Evolutionary conservation across 2,888 invertebrate genomes (phyloP), one percentile per base, ranked within the genome.

Genomic region (Tromatobia lineatoria): DNA sequence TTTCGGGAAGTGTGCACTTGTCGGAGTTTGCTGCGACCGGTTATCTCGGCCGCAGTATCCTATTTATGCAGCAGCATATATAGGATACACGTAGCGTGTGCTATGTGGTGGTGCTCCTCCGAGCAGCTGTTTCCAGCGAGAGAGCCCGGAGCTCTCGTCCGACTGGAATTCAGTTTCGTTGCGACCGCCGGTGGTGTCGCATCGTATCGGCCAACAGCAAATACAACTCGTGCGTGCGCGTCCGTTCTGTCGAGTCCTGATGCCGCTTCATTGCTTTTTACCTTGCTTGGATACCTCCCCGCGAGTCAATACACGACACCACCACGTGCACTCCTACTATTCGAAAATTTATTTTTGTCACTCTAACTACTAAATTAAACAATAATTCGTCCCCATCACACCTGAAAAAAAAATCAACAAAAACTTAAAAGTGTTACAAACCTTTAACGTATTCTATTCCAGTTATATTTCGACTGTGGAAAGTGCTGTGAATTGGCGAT

Each of bases 161-260:
- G 76, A 76, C 78, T 78, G 80, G 73, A 81, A 78, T 81, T 85
- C 81, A 86, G 86, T 87, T 85, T 85, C 74, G 86, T 80, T 85
- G 87, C 87, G 87, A 83, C 85, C 86, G 84, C 82, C 85, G 84
- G 83, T 85, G 84, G 83, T 85, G 86, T 85, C 85, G 84, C 81
- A 71, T 86, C 85, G 86, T 66, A 79, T 69, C 54, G 69, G 79
- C 61, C 8, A 15, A 23, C 7, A 50, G 15, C 18, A 23, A 47
- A 47, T 18, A 54, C 66, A 38, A 20, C 20, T 34, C 38, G 34
- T 15, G 25, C 34, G 20, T 2, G 38, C 34, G n/a, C 18, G 38
- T 64, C 42, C 18, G 45, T 50, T 52, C 42, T n/a, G 1, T 25
- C 10, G 29, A 45, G n/a, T 29, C 13, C 45, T 38, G 20, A 38